Percentiles rank a stretch among this genome's conserved stretches.
These are phyloP conservation scores for Solenopsis fugax DNA, from an alignment of 1,140 invertebrate species.

Conservation along the genomic window DNA sequence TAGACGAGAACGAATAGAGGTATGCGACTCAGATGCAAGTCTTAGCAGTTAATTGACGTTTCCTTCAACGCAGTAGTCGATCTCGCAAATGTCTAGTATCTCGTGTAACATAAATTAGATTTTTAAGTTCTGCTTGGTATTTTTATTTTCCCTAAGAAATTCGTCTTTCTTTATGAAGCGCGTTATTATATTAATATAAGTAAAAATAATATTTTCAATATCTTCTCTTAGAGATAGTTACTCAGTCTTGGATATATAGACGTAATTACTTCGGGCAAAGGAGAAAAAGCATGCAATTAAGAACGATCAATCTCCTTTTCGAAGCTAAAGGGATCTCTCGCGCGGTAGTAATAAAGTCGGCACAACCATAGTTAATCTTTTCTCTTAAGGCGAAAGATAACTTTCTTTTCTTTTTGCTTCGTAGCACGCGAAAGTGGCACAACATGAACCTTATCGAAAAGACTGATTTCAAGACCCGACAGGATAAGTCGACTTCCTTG, in stretches of 20 bases:
- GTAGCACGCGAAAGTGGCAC: neutral
- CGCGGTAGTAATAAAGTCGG: constrained; percentile 31
- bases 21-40: neutral
- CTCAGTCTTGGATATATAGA: neutral
- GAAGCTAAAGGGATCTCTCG: constrained; percentile 9
- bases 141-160: neutral
- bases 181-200: neutral
- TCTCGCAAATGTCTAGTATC: neutral
- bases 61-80: neutral
- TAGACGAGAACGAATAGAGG: neutral
- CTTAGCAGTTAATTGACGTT: neutral
- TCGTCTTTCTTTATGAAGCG: neutral
- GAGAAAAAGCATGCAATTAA: constrained; percentile 32
- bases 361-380: constrained; percentile 41
- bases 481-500: neutral
- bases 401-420: neutral
- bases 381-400: constrained; percentile 8
- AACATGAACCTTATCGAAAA: constrained; percentile 11
- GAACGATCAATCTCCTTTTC: constrained; percentile 22
- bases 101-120: constrained; percentile 5
- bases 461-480: constrained; percentile 26
- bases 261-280: constrained; percentile 14
- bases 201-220: constrained; percentile 39
- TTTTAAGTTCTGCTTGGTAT: neutral
- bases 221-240: neutral